Evolutionary conservation across 2,797 vertebrate species (phyloP).

Genomic region (Carduelis carduelis): DNA sequence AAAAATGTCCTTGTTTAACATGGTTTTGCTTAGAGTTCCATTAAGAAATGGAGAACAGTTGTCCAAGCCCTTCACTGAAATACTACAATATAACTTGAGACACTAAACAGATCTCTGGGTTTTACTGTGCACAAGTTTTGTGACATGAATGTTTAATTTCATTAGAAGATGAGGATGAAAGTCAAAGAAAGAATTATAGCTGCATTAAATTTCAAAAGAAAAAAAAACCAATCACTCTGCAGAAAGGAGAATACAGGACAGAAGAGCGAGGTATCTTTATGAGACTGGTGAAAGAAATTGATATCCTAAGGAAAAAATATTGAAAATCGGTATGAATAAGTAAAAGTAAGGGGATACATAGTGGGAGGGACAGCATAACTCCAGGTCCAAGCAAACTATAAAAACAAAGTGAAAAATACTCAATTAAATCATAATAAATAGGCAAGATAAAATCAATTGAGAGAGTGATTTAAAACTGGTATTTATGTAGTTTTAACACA

Average conservation of each 20-base stretch:
- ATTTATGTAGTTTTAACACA: not conserved
- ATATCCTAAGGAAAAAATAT: not conserved
- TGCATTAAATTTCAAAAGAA: not conserved
- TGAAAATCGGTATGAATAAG: not conserved
- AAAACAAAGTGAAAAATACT: not conserved
- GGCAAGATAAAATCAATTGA: not conserved
- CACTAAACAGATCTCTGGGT: conserved; percentile 24
- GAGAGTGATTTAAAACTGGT: not conserved
- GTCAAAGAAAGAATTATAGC: not conserved
- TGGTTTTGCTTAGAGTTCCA: not conserved
- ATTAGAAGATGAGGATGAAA: not conserved
- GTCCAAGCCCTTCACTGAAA: not conserved
- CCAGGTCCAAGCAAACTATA: not conserved
- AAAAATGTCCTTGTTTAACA: accelerated
- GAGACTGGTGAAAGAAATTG: not conserved
- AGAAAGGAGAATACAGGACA: not conserved
- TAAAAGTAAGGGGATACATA: not conserved
- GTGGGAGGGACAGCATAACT: not conserved
- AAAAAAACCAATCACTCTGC: accelerated
- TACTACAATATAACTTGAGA: not conserved
- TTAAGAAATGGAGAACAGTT: conserved; percentile 2
- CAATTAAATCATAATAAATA: not conserved
- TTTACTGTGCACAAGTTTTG: not conserved
- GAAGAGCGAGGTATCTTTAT: not conserved
- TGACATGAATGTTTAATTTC: not conserved